phyloP scores from a whole-genome alignment of 2,888 invertebrate species.

The Gnatocerus cornutus region DNA sequence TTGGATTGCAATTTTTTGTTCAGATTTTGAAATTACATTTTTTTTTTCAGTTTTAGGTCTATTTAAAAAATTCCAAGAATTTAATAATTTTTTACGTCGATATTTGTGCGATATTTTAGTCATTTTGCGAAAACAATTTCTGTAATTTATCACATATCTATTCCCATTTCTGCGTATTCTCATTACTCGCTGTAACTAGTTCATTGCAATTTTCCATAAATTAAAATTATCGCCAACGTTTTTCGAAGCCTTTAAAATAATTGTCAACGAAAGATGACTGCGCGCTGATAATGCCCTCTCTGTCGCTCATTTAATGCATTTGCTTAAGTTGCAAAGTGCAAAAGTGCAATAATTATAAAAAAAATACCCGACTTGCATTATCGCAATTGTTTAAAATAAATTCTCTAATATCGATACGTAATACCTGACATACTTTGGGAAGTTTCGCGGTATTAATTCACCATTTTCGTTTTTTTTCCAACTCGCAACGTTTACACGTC shows the following conservation, averaged over 20 bases:
- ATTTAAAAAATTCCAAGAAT: no score
- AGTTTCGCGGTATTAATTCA: no score
- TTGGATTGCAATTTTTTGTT: no score
- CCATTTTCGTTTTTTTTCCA: no score
- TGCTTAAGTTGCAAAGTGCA: slow-evolving; percentile 5
- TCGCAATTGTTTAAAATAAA: not conserved
- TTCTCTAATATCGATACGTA: not conserved
- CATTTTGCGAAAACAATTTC: no score
- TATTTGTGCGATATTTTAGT: no score
- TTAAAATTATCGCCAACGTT: slow-evolving; percentile 5
- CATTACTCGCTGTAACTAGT: not conserved
- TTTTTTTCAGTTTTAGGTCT: no score
- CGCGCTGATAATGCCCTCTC: not conserved
- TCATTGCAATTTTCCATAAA: slow-evolving; percentile 4
- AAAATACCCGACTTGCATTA: slow-evolving; percentile 11
- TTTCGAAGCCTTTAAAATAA: slow-evolving; percentile 10
- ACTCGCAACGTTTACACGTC: not conserved
- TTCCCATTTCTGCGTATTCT: not conserved
- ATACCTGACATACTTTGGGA: not conserved
- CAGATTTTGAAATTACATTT: no score
- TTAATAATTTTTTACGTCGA: no score
- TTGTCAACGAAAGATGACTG: slow-evolving; percentile 1
- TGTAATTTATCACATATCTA: not conserved
- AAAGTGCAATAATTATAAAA: slow-evolving; percentile 7
- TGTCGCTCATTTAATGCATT: slow-evolving; percentile 3